Conservation (phyloP, 2,888 invertebrate genomes). For the Agriopis marginaria region DNA sequence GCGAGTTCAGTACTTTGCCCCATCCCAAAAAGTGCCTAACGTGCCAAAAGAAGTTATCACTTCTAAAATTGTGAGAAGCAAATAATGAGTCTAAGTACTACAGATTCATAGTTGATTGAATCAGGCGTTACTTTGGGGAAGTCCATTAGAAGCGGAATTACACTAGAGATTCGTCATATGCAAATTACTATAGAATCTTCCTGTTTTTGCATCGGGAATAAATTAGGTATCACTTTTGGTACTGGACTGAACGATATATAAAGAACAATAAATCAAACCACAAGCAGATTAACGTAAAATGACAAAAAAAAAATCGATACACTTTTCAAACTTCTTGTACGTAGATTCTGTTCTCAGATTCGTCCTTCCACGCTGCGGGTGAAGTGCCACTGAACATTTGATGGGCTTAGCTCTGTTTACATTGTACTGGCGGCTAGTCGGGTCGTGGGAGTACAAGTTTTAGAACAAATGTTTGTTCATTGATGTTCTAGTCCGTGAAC, state of each 20-base stretch:
- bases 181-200: too few species aligned
- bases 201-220: too few species aligned
- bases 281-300: background rate
- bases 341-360: slow-evolving; percentile 35
- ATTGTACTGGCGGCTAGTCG: slow-evolving; percentile 35
- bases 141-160: too few species aligned
- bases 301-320: background rate
- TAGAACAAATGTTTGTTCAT: background rate
- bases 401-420: slow-evolving; percentile 60
- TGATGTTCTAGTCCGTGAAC: background rate
- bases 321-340: slow-evolving; percentile 9
- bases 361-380: slow-evolving; percentile 37
- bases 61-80: too few species aligned
- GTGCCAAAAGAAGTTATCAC: too few species aligned
- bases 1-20: too few species aligned
- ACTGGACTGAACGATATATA: background rate
- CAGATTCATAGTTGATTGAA: too few species aligned
- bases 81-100: too few species aligned
- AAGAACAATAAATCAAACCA: background rate
- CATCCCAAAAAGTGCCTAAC: too few species aligned
- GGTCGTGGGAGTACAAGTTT: background rate
- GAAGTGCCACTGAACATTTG: slow-evolving; percentile 63
- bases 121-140: too few species aligned
- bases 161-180: too few species aligned
- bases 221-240: too few species aligned